phyloP scores from a whole-genome alignment of 35 echinoderm and acorn worm genomes.

The Anneissia japonica region DNA sequence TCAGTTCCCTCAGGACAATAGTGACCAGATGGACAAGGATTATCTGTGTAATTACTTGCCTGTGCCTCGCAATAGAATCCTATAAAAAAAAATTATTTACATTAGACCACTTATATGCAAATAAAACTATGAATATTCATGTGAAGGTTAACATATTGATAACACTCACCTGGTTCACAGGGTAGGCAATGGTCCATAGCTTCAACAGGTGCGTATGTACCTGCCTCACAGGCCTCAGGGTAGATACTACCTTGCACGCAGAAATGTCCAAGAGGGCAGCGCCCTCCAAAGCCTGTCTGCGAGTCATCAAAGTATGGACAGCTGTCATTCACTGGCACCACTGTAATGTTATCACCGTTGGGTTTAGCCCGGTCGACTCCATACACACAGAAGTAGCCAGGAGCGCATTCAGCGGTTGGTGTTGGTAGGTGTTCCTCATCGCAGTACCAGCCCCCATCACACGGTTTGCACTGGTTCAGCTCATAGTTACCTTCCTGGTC shows the following conservation, averaged over 20 bases:
- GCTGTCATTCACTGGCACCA: conserved; percentile 33
- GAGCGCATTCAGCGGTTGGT: conserved; percentile 34
- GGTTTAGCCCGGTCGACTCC: conserved; percentile 74
- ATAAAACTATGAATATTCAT: background rate
- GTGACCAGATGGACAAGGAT: conserved; percentile 81
- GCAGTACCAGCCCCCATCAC: conserved; percentile 75
- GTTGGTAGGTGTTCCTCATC: conserved; percentile 65
- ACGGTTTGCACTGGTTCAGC: conserved; percentile 74
- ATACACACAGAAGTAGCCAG: conserved; percentile 78
- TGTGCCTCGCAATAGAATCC: conserved; percentile 74
- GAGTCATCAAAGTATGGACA: conserved; percentile 76
- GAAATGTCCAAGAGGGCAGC: conserved; percentile 72
- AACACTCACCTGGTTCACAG: conserved; percentile 72
- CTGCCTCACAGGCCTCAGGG: conserved; percentile 63
- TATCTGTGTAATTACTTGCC: conserved; percentile 53
- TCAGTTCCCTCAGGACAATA: conserved; percentile 80
- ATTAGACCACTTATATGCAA: background rate
- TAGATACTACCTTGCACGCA: conserved; percentile 54
- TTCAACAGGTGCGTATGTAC: conserved; percentile 72
- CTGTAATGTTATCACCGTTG: conserved; percentile 72
- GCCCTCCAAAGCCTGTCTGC: conserved; percentile 75
- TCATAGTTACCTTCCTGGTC: conserved; percentile 56
- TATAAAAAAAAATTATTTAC: conserved; percentile 15
- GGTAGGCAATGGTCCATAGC: conserved; percentile 54
- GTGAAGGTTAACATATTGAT: background rate